These are phyloP conservation scores for Seriola aureovittata DNA, from an alignment of 2,113 vertebrate species.

Conservation along the genomic window DNA sequence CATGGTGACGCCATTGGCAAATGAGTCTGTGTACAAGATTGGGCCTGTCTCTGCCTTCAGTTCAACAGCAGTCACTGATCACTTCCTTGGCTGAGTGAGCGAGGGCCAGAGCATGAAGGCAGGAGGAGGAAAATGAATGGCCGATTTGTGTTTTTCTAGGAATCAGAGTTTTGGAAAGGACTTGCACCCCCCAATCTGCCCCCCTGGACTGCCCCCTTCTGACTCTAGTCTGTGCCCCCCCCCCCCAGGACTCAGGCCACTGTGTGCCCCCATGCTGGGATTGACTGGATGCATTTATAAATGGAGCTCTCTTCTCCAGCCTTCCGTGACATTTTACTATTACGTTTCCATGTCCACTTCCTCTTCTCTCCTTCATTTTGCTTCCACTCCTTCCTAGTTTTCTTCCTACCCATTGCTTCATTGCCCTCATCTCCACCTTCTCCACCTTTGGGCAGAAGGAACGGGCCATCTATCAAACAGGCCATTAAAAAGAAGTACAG, in stretches of 20 bases:
- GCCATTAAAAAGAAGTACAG: constrained; percentile 51
- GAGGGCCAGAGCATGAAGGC: constrained; percentile 24
- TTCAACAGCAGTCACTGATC: constrained; percentile 59
- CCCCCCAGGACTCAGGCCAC: not conserved
- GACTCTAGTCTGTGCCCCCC: constrained; percentile 19
- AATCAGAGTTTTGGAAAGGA: constrained; percentile 45
- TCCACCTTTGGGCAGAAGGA: not conserved
- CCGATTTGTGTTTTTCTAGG: constrained; percentile 55
- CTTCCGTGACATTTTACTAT: constrained; percentile 20
- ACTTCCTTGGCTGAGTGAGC: constrained; percentile 50
- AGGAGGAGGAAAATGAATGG: constrained; percentile 49
- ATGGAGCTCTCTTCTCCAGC: constrained; percentile 33
- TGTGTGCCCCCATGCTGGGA: constrained; percentile 16
- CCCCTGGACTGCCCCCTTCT: constrained; percentile 45
- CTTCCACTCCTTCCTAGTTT: constrained; percentile 6
- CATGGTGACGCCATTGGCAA: constrained; percentile 10
- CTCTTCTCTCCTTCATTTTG: constrained; percentile 3
- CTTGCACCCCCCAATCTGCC: constrained; percentile 27
- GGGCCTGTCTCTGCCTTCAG: constrained; percentile 29
- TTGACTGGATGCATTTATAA: constrained; percentile 37
- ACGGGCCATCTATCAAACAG: constrained; percentile 46
- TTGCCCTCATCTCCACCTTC: constrained; percentile 1
- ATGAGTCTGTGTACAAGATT: constrained; percentile 14
- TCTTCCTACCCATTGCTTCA: constrained; percentile 18
- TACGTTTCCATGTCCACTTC: constrained; percentile 22